Base-by-base conservation (phyloP, 1,140 invertebrate genomes). In the Calliphora vicina region DNA sequence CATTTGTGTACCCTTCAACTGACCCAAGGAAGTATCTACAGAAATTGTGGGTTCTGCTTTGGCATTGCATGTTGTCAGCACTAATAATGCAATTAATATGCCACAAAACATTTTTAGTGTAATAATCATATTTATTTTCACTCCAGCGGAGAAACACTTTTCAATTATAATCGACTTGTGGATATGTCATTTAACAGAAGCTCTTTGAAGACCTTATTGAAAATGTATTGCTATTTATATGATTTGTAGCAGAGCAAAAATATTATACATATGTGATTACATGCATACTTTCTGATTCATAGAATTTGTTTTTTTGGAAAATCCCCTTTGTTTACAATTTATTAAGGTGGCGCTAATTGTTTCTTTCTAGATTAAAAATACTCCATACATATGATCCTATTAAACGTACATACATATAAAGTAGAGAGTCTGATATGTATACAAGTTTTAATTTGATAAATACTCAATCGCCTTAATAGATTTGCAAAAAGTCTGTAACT, bases 21-120 rank as follows among this genome's bases (percentile, higher is more conserved):
- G 80, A 10, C 89, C 89, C 67, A 90, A 76, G 2, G 85, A 74
- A 13, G 88, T 86, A 2, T 84, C 78, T 1, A 90, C 85, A 26
- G 86, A 84, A 27, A 89, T 80, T 61, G 72, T 76, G n/a, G n/a
- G n/a, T n/a, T n/a, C n/a, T n/a, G n/a, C n/a, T 42, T 80, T 15
- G 10, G 23, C 29, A 13, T 42, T 27, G 57, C 57, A n/a, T 43
- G 45, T 80, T 83, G 29, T 23, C 20, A 25, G 20, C 74, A 78
- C n/a, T n/a, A n/a, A n/a, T n/a, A n/a, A 23, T 43, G 74, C 6
- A 43, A 78, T 43, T 67, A 67, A 23, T 23, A 67, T 67, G n/a
- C 3, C 20, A 25, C 20, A 23, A 17, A 67, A 67, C n/a, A 67
- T 67, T 50, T 71, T 71, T 2, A 71, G 9, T 25, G 67, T 6